Percentiles rank a stretch among this genome's conserved stretches.
Evolutionary conservation across 2,113 vertebrate species (phyloP).

Genomic region (Nesoenas mayeri): DNA sequence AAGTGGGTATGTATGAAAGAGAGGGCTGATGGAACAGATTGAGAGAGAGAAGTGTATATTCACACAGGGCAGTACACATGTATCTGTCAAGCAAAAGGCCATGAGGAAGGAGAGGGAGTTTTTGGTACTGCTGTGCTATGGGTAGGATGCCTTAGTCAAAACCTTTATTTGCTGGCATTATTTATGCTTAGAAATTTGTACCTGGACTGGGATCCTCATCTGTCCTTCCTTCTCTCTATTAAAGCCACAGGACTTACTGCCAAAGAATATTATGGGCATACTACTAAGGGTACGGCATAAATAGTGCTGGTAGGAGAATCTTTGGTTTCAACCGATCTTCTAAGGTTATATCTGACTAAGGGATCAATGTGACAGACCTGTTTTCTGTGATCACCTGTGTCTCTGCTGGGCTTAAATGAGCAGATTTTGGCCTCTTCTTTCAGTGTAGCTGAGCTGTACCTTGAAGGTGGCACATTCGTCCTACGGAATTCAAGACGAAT

Average conservation of each 20-base stretch:
- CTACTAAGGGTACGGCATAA: neutral
- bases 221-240: neutral
- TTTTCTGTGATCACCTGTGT: neutral
- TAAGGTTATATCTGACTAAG: neutral
- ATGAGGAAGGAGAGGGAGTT: neutral
- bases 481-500: neutral
- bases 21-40: conserved; percentile 52
- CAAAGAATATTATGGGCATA: neutral
- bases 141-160: neutral
- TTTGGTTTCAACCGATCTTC: neutral
- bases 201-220: neutral
- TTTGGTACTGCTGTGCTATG: neutral
- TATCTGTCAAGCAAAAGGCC: conserved; percentile 51
- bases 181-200: neutral
- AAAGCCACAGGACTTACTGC: neutral
- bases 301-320: neutral
- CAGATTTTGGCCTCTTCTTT: neutral
- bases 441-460: neutral
- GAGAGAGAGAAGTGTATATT: conserved; percentile 45
- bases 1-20: conserved; percentile 34
- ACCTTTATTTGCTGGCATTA: neutral
- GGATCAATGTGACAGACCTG: neutral
- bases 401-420: neutral
- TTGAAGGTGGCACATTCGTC: neutral
- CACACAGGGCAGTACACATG: conserved; percentile 44